phyloP scores from a whole-genome alignment of 2,113 vertebrate species.

The Pheucticus melanocephalus region DNA sequence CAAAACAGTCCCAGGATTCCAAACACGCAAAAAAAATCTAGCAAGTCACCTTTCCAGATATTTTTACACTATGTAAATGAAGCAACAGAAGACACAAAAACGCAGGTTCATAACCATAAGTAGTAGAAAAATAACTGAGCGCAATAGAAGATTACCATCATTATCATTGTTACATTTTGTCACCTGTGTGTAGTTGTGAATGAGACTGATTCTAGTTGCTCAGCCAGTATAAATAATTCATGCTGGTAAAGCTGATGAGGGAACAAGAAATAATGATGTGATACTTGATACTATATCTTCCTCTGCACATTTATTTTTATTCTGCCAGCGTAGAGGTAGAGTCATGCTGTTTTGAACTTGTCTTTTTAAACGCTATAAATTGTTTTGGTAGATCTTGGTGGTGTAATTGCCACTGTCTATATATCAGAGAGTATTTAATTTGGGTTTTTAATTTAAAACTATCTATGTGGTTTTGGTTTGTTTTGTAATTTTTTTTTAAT shows the following conservation, averaged over 20 bases:
- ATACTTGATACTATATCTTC: neutral
- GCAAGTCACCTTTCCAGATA: neutral
- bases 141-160: neutral
- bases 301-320: constrained; percentile 18
- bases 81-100: neutral
- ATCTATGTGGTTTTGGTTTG: neutral
- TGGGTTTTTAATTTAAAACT: neutral
- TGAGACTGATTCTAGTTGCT: neutral
- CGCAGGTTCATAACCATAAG: neutral
- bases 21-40: neutral
- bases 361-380: neutral
- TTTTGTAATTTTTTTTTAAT: neutral
- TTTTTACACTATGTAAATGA: neutral
- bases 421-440: neutral
- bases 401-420: neutral
- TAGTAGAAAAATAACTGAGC: neutral
- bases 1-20: neutral
- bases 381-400: neutral
- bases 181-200: neutral
- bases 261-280: constrained; percentile 19
- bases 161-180: constrained; percentile 5
- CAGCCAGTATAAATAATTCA: constrained; percentile 45
- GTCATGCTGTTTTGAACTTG: neutral
- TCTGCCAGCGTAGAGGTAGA: neutral
- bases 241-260: constrained; percentile 6